Percentiles rank a stretch among this genome's conserved stretches.
phyloP scores from a whole-genome alignment of 2,888 invertebrate species.

The Phaonia tiefii region DNA sequence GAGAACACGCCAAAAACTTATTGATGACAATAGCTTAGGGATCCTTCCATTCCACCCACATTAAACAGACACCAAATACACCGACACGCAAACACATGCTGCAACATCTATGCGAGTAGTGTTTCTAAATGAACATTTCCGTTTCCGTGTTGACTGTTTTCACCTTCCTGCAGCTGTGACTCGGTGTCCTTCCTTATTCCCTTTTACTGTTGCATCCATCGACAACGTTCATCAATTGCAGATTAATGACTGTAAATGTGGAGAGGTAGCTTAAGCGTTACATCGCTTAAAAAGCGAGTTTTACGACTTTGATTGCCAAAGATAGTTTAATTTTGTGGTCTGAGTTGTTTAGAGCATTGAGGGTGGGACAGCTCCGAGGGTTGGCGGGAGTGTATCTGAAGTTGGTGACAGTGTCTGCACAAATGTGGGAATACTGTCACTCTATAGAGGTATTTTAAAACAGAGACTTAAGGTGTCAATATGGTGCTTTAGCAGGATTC shows the following conservation, averaged over 20 bases:
- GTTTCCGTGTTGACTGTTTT: conserved; percentile 3
- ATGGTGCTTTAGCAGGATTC: conserved; percentile 51
- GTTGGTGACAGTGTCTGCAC: conserved; percentile 6
- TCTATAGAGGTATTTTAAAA: conserved; percentile 47
- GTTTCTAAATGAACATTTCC: conserved; percentile 19
- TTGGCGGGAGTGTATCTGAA: neutral
- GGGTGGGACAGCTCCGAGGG: neutral
- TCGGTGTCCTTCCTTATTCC: conserved; percentile 11
- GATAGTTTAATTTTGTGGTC: conserved; percentile 63
- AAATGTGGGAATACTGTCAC: conserved; percentile 37
- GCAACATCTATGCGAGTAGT: conserved; percentile 5
- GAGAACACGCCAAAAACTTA: conserved; percentile 49
- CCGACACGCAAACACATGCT: conserved; percentile 11
- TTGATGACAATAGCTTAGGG: conserved; percentile 54
- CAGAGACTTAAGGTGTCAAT: conserved; percentile 62
- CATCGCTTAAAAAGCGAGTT: conserved; percentile 40
- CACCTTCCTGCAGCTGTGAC: conserved; percentile 37
- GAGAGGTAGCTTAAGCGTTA: conserved; percentile 48
- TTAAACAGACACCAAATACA: neutral
- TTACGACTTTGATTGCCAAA: conserved; percentile 43
- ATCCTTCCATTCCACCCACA: conserved; percentile 26
- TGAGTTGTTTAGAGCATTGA: conserved; percentile 31
- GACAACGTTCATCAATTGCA: conserved; percentile 75
- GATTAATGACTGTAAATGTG: conserved; percentile 76
- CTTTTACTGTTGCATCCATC: conserved; percentile 1